Base-by-base conservation (phyloP, 2,888 invertebrate genomes). In the Cerceris rybyensis region DNA sequence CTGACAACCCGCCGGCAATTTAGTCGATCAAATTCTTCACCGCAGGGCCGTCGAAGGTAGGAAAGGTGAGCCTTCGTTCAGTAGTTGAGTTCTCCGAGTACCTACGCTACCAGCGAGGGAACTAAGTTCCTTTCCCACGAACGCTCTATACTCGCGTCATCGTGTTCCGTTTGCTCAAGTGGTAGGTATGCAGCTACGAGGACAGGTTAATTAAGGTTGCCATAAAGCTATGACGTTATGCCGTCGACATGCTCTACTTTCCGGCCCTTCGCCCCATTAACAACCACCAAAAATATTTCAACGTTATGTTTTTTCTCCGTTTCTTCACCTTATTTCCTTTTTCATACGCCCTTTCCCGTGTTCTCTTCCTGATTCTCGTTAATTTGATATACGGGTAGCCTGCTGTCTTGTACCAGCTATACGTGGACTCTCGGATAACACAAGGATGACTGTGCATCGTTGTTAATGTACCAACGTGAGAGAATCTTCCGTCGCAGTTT, bases 21-120 rank as follows among this genome's bases (percentile, higher is more conserved):
- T 78, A 75, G 81, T 77, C 85, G 85, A 83, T 85, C 85, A 74
- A 83, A 85, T 80, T 85, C 74, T 75, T 80, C 83, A 68, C 78
- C 77, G 77, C 80, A 84, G 76, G 73, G 74, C 76, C 64, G 65
- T 67, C 75, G 75, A 84, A 78, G 76, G 70, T 77, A 67, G 74
- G 64, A 54, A 82, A 77, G 77, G 79, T 75, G 54, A 69, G 65
- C 28, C 28, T 61, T 49, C 55, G 39, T 49, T 69, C 42, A 61
- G n/a, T 9, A 14, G 14, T 17, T 50, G 67, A 42, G 64, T 65
- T 49, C 16, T 54, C 63, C 49, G 39, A 52, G 60, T 61, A 61
- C 69, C 54, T 16, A 59, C 41, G 11, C 59, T 63, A 14, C 17
- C 68, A 39, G 16, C 66, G 46, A 60, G 61, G 16, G 41, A 55